Percentiles rank a stretch among this genome's conserved stretches.
Evolutionary conservation across 2,113 vertebrate species (phyloP).

Genomic region (Lamprotornis superbus): DNA sequence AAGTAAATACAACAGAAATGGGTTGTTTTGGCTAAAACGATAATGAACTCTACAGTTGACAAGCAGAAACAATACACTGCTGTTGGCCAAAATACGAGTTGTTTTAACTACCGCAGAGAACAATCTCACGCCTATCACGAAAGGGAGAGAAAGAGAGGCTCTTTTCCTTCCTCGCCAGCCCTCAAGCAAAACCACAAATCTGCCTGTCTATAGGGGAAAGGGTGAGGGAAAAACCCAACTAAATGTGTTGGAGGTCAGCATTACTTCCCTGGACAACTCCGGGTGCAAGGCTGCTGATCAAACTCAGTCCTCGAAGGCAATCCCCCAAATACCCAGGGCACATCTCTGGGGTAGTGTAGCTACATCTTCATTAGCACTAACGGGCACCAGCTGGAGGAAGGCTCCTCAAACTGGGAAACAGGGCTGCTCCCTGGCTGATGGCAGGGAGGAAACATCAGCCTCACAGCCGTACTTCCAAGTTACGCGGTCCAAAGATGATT

Average conservation of each 20-base stretch:
- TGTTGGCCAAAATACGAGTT: not conserved
- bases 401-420: not conserved
- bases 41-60: not conserved
- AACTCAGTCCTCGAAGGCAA: not conserved
- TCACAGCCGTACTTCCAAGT: slow-evolving; percentile 40
- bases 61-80: not conserved
- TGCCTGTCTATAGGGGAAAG: not conserved
- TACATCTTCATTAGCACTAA: not conserved
- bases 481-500: not conserved
- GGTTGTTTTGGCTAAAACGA: not conserved
- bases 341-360: not conserved
- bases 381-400: not conserved
- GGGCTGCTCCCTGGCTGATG: not conserved
- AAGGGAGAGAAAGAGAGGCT: not conserved
- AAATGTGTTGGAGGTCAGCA: rapidly evolving
- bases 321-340: not conserved
- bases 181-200: not conserved
- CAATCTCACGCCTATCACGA: not conserved
- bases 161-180: not conserved
- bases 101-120: slow-evolving; percentile 44
- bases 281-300: not conserved
- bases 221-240: not conserved
- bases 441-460: not conserved
- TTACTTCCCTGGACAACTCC: not conserved
- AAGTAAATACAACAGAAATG: slow-evolving; percentile 48